A percentile compares a stretch with the other conserved stretches of the same genome.
phyloP scores from a whole-genome alignment of 1,140 invertebrate genomes.

The Heliconius himera region DNA sequence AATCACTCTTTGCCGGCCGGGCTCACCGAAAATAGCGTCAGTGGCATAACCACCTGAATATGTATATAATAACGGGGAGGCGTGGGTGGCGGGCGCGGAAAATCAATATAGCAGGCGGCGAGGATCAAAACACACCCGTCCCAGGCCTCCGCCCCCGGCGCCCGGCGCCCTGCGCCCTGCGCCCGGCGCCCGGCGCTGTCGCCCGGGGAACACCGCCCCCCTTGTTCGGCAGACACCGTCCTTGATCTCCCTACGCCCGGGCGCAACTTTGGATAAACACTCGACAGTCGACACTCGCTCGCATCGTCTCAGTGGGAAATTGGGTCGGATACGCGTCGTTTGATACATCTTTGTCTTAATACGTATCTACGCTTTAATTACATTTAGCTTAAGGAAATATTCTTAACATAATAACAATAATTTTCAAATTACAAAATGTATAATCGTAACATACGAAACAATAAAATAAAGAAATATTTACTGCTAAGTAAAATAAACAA shows the following conservation, averaged over 20 bases:
- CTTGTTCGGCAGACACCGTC: constrained; percentile 80
- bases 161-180: constrained; percentile 48
- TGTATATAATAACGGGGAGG: constrained; percentile 73
- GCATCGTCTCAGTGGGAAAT: constrained; percentile 70
- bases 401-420: neutral
- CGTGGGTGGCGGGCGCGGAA: constrained; percentile 60
- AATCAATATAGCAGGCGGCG: constrained; percentile 78
- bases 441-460: neutral
- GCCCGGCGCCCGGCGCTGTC: constrained; percentile 46
- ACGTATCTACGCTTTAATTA: neutral
- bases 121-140: constrained; percentile 75
- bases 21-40: constrained; percentile 75
- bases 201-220: constrained; percentile 75
- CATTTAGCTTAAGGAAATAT: neutral
- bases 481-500: neutral
- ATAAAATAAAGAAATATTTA: no score
- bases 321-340: constrained; percentile 72
- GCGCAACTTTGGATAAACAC: constrained; percentile 77
- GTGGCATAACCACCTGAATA: constrained; percentile 64
- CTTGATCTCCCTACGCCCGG: constrained; percentile 76
- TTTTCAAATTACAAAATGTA: no score
- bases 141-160: constrained; percentile 41
- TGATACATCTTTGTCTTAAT: constrained; percentile 35
- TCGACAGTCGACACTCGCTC: constrained; percentile 51
- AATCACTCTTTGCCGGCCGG: constrained; percentile 68